Conservation (phyloP, 2,113 vertebrate species). For the Toxostoma redivivum region DNA sequence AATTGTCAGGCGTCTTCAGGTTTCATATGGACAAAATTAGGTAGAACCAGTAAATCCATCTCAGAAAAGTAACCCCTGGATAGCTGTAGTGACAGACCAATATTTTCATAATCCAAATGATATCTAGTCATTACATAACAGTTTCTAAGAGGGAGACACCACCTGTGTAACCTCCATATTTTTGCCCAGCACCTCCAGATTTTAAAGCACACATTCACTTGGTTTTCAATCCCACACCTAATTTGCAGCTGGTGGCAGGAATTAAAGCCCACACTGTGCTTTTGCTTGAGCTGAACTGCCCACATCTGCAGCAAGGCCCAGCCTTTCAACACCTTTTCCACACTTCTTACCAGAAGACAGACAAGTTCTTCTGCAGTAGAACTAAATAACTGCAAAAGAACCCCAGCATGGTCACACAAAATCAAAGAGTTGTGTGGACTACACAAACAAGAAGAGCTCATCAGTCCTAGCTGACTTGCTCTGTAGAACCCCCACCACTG, state of each 20-base stretch:
- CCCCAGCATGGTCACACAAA: accelerated
- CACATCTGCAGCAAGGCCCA: background rate
- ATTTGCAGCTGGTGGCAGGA: background rate
- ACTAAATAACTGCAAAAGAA: background rate
- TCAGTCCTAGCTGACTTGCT: background rate
- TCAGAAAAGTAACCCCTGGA: background rate
- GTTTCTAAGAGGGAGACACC: background rate
- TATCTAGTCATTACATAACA: background rate
- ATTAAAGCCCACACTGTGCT: background rate
- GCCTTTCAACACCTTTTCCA: conserved; percentile 14
- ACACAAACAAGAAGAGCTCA: background rate
- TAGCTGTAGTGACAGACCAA: background rate
- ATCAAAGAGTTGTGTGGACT: background rate
- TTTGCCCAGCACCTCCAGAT: background rate
- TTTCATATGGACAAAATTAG: background rate
- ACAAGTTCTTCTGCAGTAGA: background rate
- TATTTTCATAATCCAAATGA: background rate
- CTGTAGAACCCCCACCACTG: background rate
- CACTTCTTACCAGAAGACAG: background rate
- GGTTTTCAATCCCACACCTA: background rate
- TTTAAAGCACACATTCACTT: background rate
- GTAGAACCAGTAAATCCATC: background rate
- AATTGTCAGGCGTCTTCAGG: background rate
- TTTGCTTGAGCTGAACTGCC: background rate
- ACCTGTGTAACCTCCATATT: background rate